These are phyloP conservation scores for Naja naja DNA, from an alignment of 2,113 vertebrate genomes.

Conservation along the genomic window DNA sequence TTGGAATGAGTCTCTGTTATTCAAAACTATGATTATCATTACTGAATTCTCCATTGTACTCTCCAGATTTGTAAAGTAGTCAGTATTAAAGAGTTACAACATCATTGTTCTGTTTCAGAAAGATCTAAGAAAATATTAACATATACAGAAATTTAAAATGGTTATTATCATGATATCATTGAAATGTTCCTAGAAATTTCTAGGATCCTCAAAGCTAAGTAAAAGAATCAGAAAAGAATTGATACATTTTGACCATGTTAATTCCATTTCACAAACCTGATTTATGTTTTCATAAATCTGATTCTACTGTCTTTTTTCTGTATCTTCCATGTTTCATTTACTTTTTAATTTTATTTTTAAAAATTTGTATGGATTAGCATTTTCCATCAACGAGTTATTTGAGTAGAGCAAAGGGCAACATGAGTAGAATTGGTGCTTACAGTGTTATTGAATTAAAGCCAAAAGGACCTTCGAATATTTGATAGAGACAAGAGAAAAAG, in stretches of 20 bases:
- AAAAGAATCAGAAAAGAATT: neutral
- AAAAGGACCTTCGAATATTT: neutral
- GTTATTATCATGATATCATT: neutral
- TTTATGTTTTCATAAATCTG: neutral
- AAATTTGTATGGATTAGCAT: too few relatives aligned
- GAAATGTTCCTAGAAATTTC: slow-evolving; percentile 19
- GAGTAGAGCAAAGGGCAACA: neutral
- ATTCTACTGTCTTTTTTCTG: neutral
- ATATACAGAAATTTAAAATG: neutral
- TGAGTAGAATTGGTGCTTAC: neutral
- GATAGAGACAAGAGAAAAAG: neutral
- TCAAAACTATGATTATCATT: slow-evolving; percentile 33
- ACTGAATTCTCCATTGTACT: neutral
- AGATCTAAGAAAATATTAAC: slow-evolving; percentile 12
- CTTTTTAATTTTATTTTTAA: too few relatives aligned
- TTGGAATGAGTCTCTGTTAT: neutral
- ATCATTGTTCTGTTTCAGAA: neutral
- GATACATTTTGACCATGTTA: neutral
- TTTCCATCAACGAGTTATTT: neutral
- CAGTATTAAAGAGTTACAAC: slow-evolving; percentile 21
- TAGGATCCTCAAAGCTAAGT: neutral
- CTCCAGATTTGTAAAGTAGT: slow-evolving; percentile 2
- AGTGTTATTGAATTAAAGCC: neutral
- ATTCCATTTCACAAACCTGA: neutral
- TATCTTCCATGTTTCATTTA: neutral